A percentile compares a stretch with the other conserved stretches of the same genome.
Evolutionary conservation across 2,113 vertebrate genomes (phyloP).

Genomic region (Pandion haliaetus): DNA sequence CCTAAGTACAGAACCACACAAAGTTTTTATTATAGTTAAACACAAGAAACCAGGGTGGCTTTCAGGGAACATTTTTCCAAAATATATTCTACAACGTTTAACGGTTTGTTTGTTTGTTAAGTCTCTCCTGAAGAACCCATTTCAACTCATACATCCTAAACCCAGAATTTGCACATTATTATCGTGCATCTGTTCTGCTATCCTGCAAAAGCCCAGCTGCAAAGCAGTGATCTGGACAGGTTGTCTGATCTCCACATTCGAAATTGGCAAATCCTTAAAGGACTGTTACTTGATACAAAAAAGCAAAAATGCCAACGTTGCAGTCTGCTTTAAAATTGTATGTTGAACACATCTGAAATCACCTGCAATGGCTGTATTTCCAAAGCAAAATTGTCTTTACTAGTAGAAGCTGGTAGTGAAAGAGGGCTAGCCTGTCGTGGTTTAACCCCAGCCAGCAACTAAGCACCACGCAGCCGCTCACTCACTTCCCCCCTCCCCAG

Average conservation of each 20-base stretch:
- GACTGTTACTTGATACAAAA: background rate
- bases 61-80: background rate
- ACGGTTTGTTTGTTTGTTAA: background rate
- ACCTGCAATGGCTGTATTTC: background rate
- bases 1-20: background rate
- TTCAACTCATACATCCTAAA: background rate
- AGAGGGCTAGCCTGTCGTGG: background rate
- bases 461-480: no score
- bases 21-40: background rate
- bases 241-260: background rate
- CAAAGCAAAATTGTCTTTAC: background rate
- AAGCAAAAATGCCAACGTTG: background rate
- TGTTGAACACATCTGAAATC: background rate
- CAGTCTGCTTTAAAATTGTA: fast-evolving
- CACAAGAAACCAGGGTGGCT: background rate
- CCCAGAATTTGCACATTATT: background rate
- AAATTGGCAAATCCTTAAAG: background rate
- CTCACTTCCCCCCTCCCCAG: no score
- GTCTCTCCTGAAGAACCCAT: background rate
- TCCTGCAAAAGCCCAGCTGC: background rate
- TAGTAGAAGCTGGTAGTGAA: background rate
- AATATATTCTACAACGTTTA: background rate
- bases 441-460: no score
- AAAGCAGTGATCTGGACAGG: background rate
- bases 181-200: background rate